These are phyloP conservation scores for Oryctes rhinoceros DNA, from an alignment of 1,140 invertebrate species.

Conservation along the genomic window DNA sequence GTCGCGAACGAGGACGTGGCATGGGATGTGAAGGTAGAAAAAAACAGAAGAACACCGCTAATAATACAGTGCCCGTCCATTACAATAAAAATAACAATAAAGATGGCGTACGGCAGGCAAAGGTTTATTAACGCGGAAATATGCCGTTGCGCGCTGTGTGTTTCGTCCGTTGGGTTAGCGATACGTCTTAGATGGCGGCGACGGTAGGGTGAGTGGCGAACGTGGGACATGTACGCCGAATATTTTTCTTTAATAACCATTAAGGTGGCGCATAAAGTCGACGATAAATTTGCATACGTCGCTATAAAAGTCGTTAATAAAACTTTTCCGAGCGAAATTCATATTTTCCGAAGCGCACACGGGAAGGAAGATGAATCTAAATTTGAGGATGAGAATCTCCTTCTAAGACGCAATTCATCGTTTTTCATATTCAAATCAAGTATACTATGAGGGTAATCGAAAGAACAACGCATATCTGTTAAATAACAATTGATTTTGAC, in stretches of 20 bases:
- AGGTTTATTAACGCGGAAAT: conserved; percentile 10
- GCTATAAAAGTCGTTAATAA: conserved; percentile 19
- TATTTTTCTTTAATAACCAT: conserved; percentile 23
- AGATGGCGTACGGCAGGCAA: neutral
- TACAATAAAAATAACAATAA: conserved; percentile 23
- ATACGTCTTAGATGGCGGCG: neutral
- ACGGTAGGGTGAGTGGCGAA: neutral
- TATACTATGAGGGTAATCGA: too few relatives aligned
- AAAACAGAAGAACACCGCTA: conserved; percentile 9
- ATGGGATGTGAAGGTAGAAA: neutral
- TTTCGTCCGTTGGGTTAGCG: neutral
- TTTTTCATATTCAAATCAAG: too few relatives aligned
- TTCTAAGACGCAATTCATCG: too few relatives aligned
- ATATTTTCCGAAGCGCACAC: neutral
- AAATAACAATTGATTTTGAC: too few relatives aligned
- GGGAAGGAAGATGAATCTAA: too few relatives aligned
- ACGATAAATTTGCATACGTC: conserved; percentile 18
- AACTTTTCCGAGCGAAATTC: neutral
- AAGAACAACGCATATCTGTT: too few relatives aligned
- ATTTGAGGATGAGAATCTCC: too few relatives aligned
- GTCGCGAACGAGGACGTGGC: neutral
- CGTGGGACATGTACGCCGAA: neutral
- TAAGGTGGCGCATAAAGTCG: conserved; percentile 6
- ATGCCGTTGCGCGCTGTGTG: neutral
- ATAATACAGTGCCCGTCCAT: conserved; percentile 18